Conservation (phyloP, 2,113 vertebrate genomes). For the Anas platyrhynchos region DNA sequence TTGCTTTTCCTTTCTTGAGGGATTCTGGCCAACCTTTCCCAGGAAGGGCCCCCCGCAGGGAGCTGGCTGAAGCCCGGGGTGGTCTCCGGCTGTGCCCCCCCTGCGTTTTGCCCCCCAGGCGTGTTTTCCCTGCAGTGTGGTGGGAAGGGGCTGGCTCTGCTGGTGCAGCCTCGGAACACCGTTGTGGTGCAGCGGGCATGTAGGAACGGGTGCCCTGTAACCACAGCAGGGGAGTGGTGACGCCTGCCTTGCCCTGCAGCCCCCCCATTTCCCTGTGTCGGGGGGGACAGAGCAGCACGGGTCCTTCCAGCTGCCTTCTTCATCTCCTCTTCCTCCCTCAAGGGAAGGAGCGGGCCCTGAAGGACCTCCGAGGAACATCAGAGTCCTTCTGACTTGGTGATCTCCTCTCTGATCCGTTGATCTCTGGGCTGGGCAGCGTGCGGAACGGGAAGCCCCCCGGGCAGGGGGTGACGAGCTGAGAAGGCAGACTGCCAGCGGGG, state of each 20-base stretch:
- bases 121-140: accelerated
- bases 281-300: not conserved
- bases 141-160: not conserved
- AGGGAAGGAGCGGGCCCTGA: not conserved
- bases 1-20: not conserved
- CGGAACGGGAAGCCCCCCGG: not conserved
- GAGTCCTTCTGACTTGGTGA: not conserved
- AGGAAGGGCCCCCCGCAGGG: not conserved
- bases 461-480: not conserved
- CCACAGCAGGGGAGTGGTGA: accelerated
- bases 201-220: not conserved
- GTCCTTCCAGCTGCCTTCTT: not conserved
- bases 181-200: accelerated
- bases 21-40: not conserved
- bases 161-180: not conserved
- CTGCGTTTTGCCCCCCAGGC: not conserved
- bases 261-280: accelerated
- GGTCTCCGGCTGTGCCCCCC: not conserved
- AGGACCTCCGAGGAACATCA: not conserved
- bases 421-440: not conserved
- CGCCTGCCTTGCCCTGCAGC: not conserved
- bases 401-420: not conserved
- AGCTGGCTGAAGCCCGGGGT: not conserved
- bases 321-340: not conserved
- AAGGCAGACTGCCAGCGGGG: no score